phyloP scores from a whole-genome alignment of 1,140 invertebrate genomes.

The Cyphomyrmex costatus region DNA sequence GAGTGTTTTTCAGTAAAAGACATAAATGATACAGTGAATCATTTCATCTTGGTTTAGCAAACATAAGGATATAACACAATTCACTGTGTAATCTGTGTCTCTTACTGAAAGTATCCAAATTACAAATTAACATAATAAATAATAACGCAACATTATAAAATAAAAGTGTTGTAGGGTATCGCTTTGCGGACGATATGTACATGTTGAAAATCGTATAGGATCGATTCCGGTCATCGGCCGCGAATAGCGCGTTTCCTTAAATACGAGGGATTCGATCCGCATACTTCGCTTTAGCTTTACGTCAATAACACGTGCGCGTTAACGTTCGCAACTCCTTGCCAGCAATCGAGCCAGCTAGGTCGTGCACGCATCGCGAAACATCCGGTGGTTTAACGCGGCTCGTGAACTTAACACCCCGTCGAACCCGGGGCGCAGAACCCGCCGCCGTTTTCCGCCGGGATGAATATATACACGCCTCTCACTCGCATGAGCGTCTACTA shows the following conservation, averaged over 20 bases:
- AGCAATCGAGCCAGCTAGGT: slow-evolving; percentile 1
- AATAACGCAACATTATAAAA: neutral
- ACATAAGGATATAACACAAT: too few species aligned
- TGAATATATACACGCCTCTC: slow-evolving; percentile 37
- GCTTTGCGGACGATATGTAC: neutral
- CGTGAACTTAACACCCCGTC: slow-evolving; percentile 56
- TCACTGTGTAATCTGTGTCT: too few species aligned
- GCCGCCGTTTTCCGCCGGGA: slow-evolving; percentile 36
- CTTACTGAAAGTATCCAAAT: neutral
- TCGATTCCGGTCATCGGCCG: neutral
- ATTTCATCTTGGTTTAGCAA: too few species aligned
- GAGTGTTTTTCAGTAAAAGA: too few species aligned
- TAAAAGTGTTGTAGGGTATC: neutral
- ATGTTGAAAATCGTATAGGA: neutral
- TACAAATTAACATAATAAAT: neutral
- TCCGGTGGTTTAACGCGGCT: slow-evolving; percentile 48
- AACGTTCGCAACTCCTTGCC: slow-evolving; percentile 16
- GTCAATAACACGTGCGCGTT: slow-evolving; percentile 43
- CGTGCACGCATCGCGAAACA: slow-evolving; percentile 49
- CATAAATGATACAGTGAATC: too few species aligned
- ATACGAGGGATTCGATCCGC: slow-evolving; percentile 15
- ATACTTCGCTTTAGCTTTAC: slow-evolving; percentile 11
- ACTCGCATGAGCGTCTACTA: slow-evolving; percentile 13
- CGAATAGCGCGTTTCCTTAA: neutral
- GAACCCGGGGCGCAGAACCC: slow-evolving; percentile 13